Base-by-base conservation (phyloP, 1,140 invertebrate genomes). In the Linepithema humile region DNA sequence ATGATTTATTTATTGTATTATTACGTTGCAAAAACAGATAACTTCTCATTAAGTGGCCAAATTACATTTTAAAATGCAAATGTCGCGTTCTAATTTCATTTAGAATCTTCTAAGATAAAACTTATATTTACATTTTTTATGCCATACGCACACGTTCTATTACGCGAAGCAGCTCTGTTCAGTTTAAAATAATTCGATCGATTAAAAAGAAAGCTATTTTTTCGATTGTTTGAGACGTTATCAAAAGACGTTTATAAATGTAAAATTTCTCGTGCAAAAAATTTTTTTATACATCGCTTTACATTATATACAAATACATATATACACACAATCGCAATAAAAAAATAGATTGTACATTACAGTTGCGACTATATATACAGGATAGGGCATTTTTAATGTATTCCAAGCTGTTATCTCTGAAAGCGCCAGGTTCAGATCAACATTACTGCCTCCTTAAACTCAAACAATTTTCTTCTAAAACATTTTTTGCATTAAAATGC, bases 221-320 rank as follows among this genome's bases (percentile, higher is more conserved):
- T 15, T 83, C 69, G 48, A 70, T 1, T 50, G 29, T 10, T 75
- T 48, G 55, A 72, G 86, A 87, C n/a, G n/a, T n/a, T 89, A 90
- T 90, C 86, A 88, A 92, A 92, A 92, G 91, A 92, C 59, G 86
- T 93, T 92, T 86, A 93, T 91, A 91, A 89, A 89, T 94, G 92
- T 91, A 93, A 89, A 94, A 90, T 88, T 83, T 90, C 65, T 88
- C 83, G 88, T 91, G 90, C 78, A 87, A 88, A 90, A 89, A 6
- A n/a, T n/a, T n/a, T 45, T 85, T 91, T 85, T 93, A 91, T 91
- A 92, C 91, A 92, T 87, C 86, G 88, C 92, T 94, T 78, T 94
- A 94, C 92, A 94, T 91, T 92, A 94, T 84, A 88, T 87, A 83
- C 84, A 86, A 87, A 92, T 86, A 89, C 55, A 60, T 92, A 92